Evolutionary conservation across 2,888 invertebrate genomes (phyloP).

Genomic region (Napeogenes inachia): DNA sequence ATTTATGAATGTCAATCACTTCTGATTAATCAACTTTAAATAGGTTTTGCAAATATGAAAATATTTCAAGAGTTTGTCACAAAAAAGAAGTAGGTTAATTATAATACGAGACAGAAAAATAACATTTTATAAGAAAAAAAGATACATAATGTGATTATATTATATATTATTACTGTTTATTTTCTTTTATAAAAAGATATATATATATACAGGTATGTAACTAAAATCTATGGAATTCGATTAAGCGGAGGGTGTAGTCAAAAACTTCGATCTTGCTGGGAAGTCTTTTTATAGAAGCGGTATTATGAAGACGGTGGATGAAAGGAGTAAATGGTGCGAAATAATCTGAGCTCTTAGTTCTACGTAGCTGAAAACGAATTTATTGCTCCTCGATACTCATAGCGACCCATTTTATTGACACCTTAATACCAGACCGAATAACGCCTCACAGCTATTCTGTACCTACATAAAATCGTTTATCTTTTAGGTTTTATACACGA

Average conservation of each 20-base stretch:
- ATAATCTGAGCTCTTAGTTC: constrained; percentile 75
- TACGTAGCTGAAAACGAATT: constrained; percentile 71
- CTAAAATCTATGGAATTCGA: constrained; percentile 48
- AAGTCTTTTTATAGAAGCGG: constrained; percentile 62
- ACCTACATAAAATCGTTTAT: constrained; percentile 20
- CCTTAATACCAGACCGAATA: constrained; percentile 48
- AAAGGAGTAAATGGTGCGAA: constrained; percentile 75
- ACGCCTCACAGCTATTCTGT: constrained; percentile 20
- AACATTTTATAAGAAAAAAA: no score
- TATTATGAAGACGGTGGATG: constrained; percentile 68
- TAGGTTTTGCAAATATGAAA: background rate
- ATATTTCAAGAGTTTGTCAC: background rate
- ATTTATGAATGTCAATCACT: constrained; percentile 32
- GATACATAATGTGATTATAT: no score
- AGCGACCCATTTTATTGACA: constrained; percentile 62
- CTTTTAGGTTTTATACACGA: constrained; percentile 23
- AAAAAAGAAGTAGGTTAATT: background rate
- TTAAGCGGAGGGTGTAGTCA: constrained; percentile 53
- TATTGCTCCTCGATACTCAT: constrained; percentile 65
- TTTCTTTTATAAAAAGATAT: no score
- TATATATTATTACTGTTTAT: no score
- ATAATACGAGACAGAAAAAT: background rate
- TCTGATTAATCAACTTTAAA: constrained; percentile 15
- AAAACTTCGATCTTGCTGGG: constrained; percentile 60
- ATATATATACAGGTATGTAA: constrained; percentile 17